Percentiles rank a stretch among this genome's conserved stretches.
Conservation (phyloP, 2,888 invertebrate genomes). For the Melanchra persicariae region DNA sequence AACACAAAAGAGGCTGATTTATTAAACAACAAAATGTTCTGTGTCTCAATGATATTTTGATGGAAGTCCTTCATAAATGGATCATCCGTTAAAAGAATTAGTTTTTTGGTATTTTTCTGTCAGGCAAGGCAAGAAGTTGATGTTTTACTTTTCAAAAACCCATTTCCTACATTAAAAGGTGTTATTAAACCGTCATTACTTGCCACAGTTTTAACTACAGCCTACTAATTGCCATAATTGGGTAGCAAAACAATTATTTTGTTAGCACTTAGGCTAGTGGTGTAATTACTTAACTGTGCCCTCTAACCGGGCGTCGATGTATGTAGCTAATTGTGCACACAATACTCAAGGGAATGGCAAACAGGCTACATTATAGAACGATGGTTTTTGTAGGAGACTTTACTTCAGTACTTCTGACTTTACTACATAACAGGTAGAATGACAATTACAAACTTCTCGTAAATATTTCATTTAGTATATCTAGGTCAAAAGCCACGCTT, state of each 20-base stretch:
- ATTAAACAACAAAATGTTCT: too few species aligned
- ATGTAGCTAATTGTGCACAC: conserved; percentile 51
- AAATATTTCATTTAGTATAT: too few species aligned
- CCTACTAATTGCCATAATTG: conserved; percentile 34
- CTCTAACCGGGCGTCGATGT: conserved; percentile 43
- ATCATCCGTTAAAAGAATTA: too few species aligned
- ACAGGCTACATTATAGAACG: conserved; percentile 1
- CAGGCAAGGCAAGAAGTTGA: too few species aligned
- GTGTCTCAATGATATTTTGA: too few species aligned
- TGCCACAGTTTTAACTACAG: conserved; percentile 20
- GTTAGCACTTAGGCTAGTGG: conserved; percentile 41
- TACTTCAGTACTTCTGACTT: not conserved
- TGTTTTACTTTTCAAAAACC: not conserved
- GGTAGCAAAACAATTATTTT: conserved; percentile 53
- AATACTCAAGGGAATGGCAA: conserved; percentile 41
- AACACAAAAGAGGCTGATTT: too few species aligned
- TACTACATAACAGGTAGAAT: too few species aligned
- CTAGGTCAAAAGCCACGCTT: too few species aligned
- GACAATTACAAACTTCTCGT: too few species aligned
- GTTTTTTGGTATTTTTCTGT: too few species aligned
- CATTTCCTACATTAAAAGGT: not conserved
- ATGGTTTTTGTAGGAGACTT: not conserved
- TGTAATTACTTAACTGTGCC: conserved; percentile 63
- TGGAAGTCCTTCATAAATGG: too few species aligned
- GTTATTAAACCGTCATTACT: conserved; percentile 4